Base-by-base conservation (phyloP, 2,797 vertebrate genomes). In the Botia almorhae region DNA sequence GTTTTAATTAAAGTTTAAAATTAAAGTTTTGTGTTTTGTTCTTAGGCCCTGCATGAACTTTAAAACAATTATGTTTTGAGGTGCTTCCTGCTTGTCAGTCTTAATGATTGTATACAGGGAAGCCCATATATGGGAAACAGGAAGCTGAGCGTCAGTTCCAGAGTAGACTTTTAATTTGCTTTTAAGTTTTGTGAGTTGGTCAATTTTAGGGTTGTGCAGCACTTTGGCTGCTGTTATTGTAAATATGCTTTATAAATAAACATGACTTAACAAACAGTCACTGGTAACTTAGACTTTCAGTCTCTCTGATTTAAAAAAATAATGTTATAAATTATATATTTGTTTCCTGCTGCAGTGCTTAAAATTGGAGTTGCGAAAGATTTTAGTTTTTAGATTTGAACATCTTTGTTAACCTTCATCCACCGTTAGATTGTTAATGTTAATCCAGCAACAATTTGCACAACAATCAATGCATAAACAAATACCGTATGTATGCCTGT, bases 281-380 rank as follows among this genome's bases (percentile, higher is more conserved):
- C 23, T 63, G 53, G 33, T 46, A 17, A 46, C 70, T 74, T 79
- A 53, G 26, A 36, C n/a, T 70, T 73, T 16, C 61, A 65, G 0
- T 4, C 60, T 65, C 2, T 55, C 6, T 65, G 33, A 7, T 67
- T 65, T 55, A 72, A 65, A 65, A 71, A 73, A 80, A 26, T 26
- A 2, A 7, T 4, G 5, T 46, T 8, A 43, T 74, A 58, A 48
- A 80, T 80, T 55, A 74, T 80, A 0, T 5, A 80, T 80, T 29
- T 73, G 29, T 55, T 67, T 73, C 19, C 36, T 55, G 50, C 33
- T 65, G 12, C 39, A 65, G 50, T 33, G 26, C 67, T 36, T 7
- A 51, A 16, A 50, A 51, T 51, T 8, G 1, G 4, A 21, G 29
- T 72, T 79, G 67, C 33, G 36, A 11, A 61, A 78, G 23, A 39